Percentiles rank a stretch among this genome's conserved stretches.
Conservation (phyloP, 2,888 invertebrate species). For the Anoncus sp. region DNA sequence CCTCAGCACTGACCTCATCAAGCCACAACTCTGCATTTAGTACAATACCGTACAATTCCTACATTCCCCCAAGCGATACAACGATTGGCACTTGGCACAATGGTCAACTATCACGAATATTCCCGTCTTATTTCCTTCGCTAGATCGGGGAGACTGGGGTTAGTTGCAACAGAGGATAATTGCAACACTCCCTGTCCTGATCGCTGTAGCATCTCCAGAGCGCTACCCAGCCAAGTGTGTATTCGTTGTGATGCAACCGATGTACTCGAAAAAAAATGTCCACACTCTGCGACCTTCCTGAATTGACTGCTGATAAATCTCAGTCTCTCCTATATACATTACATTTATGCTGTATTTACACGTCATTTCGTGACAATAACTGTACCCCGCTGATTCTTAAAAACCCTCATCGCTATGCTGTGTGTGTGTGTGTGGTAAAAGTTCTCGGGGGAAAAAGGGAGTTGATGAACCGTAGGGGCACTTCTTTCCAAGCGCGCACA, state of each 20-base stretch:
- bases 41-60: background rate
- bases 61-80: background rate
- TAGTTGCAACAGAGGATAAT: too few relatives aligned
- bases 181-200: too few relatives aligned
- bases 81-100: slow-evolving; percentile 14
- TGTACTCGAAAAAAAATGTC: too few relatives aligned
- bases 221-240: too few relatives aligned
- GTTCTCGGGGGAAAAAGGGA: slow-evolving; percentile 19
- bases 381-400: background rate
- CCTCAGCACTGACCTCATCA: slow-evolving; percentile 9
- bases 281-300: too few relatives aligned
- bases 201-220: too few relatives aligned
- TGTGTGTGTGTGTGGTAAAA: slow-evolving; percentile 5
- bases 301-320: too few relatives aligned
- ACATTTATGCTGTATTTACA: background rate
- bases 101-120: background rate
- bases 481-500: slow-evolving; percentile 30
- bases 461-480: slow-evolving; percentile 39
- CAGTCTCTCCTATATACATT: too few relatives aligned
- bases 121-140: too few relatives aligned
- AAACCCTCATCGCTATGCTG: background rate
- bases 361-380: slow-evolving; percentile 2
- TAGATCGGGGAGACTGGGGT: too few relatives aligned
- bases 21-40: background rate
- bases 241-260: too few relatives aligned